Percentiles rank a stretch among this genome's conserved stretches.
phyloP scores from a whole-genome alignment of 2,888 invertebrate genomes.

The Melieria picta region DNA sequence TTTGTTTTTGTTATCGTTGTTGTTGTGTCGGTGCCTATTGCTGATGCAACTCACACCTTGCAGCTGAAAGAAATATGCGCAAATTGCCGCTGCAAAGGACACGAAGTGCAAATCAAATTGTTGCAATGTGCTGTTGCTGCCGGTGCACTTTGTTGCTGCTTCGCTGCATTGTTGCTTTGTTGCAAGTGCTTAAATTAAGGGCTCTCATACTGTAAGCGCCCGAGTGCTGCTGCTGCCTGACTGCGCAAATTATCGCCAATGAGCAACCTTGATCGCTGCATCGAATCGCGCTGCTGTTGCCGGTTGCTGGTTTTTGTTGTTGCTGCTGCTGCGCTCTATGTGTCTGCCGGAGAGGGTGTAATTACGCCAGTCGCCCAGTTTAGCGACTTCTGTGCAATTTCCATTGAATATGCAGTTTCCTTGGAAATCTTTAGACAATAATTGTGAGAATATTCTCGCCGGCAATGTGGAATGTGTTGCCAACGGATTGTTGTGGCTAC shows the following conservation, averaged over 20 bases:
- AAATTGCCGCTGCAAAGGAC: slow-evolving; percentile 52
- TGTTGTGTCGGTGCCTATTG: slow-evolving; percentile 9
- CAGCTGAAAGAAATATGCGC: slow-evolving; percentile 28
- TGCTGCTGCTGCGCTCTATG: not conserved
- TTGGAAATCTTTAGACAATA: slow-evolving; percentile 27
- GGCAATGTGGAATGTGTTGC: not conserved
- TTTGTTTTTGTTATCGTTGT: slow-evolving; percentile 6
- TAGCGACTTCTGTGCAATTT: slow-evolving; percentile 31
- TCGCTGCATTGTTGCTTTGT: no score
- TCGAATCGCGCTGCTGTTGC: slow-evolving; percentile 6
- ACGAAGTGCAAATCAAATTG: slow-evolving; percentile 61
- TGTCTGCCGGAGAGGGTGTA: not conserved
- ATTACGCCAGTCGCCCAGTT: not conserved
- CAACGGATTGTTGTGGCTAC: no score
- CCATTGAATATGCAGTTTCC: slow-evolving; percentile 5
- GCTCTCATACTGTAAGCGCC: no score
- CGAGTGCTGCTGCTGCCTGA: slow-evolving; percentile 11
- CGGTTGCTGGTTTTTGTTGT: not conserved
- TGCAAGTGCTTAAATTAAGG: no score
- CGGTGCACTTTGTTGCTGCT: no score
- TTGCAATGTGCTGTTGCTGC: no score
- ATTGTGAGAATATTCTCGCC: slow-evolving; percentile 31
- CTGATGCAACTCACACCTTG: slow-evolving; percentile 35
- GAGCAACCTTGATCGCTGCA: slow-evolving; percentile 21
- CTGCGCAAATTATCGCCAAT: not conserved